A percentile compares a stretch with the other conserved stretches of the same genome.
These are phyloP conservation scores for Athetis lepigone DNA, from an alignment of 2,888 invertebrate species.

Conservation along the genomic window DNA sequence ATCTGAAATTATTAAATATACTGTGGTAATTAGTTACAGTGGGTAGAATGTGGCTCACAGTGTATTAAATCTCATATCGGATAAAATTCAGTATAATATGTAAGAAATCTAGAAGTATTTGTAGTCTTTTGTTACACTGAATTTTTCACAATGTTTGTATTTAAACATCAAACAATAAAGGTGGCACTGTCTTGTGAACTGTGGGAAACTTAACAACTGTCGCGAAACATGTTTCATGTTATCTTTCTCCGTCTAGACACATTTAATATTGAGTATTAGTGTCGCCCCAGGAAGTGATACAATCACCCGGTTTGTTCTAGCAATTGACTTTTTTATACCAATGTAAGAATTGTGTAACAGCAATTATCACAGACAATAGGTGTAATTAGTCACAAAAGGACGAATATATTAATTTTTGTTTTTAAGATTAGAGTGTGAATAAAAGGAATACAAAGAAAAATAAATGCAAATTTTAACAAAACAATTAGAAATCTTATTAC, in stretches of 20 bases:
- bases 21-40: neutral
- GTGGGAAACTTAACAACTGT: constrained; percentile 79
- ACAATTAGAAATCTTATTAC: neutral
- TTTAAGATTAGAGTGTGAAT: too few relatives aligned
- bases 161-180: constrained; percentile 54
- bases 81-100: constrained; percentile 16
- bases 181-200: constrained; percentile 53
- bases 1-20: constrained; percentile 29
- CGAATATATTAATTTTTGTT: constrained; percentile 4
- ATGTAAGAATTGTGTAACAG: constrained; percentile 12
- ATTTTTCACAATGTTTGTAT: constrained; percentile 60
- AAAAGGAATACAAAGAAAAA: constrained; percentile 7
- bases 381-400: constrained; percentile 20
- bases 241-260: constrained; percentile 76
- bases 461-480: constrained; percentile 5
- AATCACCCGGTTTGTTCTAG: constrained; percentile 9
- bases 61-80: constrained; percentile 3
- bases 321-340: constrained; percentile 21
- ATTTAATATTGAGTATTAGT: constrained; percentile 61
- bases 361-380: constrained; percentile 24
- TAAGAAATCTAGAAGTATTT: constrained; percentile 21
- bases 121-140: constrained; percentile 21
- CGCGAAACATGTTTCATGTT: constrained; percentile 65
- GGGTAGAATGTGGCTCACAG: constrained; percentile 13
- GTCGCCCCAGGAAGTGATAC: constrained; percentile 41